phyloP scores from a whole-genome alignment of 2,113 vertebrate species.

The Agapornis roseicollis region DNA sequence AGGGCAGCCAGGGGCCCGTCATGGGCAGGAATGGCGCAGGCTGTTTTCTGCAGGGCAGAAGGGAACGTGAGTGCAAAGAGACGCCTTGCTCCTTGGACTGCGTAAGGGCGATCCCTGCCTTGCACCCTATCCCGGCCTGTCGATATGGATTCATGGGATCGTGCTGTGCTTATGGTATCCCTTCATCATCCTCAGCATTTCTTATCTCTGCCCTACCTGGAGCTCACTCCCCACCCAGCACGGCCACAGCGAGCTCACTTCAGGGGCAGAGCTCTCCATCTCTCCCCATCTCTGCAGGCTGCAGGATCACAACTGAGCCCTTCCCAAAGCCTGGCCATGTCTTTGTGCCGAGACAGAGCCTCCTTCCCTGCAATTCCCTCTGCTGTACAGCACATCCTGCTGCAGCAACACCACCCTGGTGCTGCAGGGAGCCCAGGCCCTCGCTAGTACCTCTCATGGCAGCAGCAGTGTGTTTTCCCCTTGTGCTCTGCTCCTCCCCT shows the following conservation, averaged over 20 bases:
- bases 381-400: neutral
- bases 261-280: neutral
- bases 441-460: neutral
- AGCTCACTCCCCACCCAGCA: neutral
- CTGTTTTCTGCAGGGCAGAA: conserved; percentile 77
- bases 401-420: neutral
- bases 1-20: conserved; percentile 91
- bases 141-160: accelerated
- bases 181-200: neutral
- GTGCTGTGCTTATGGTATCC: accelerated
- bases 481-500: conserved; percentile 32
- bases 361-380: neutral
- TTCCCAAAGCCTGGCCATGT: neutral
- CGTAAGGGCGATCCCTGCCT: neutral
- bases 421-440: neutral
- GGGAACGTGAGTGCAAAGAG: neutral
- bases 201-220: neutral
- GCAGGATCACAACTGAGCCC: accelerated
- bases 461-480: neutral
- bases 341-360: neutral
- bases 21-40: conserved; percentile 87
- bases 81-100: neutral
- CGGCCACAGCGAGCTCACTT: neutral
- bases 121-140: neutral
- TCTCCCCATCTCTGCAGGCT: neutral